phyloP scores from a whole-genome alignment of 2,797 vertebrate species.

The Podargus strigoides region DNA sequence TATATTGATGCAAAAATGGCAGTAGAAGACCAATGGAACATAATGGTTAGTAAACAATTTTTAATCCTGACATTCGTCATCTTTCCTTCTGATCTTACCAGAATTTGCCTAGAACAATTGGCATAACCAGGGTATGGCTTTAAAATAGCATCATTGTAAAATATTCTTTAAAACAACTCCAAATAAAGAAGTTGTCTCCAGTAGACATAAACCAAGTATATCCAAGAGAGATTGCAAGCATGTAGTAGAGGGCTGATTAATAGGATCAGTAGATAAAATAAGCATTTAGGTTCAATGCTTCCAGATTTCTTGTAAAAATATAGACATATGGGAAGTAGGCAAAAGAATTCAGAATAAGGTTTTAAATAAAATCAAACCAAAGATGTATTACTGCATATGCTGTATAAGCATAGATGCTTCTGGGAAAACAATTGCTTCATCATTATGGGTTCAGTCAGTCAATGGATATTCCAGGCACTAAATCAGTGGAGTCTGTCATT shows the following conservation, averaged over 20 bases:
- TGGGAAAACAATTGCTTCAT: neutral
- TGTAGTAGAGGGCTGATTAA: neutral
- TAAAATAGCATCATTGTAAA: neutral
- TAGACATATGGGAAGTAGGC: neutral
- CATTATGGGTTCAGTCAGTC: constrained; percentile 16
- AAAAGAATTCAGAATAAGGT: neutral
- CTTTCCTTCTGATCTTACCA: neutral
- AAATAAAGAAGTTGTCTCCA: neutral
- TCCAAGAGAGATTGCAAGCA: neutral
- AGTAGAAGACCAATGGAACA: neutral
- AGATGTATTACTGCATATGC: neutral
- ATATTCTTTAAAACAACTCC: neutral
- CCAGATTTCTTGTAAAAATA: constrained; percentile 21
- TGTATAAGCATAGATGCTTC: neutral
- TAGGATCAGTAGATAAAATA: neutral
- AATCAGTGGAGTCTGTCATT: neutral
- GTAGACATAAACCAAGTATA: neutral
- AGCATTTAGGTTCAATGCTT: neutral
- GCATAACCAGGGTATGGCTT: neutral
- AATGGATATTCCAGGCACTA: neutral
- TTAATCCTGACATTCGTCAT: neutral
- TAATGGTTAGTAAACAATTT: neutral
- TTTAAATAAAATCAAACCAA: constrained; percentile 20
- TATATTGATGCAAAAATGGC: neutral
- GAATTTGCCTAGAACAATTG: neutral